Percentiles rank a stretch among this genome's conserved stretches.
Conservation (phyloP, 2,113 vertebrate species). For the Forbesichthys agassizii region DNA sequence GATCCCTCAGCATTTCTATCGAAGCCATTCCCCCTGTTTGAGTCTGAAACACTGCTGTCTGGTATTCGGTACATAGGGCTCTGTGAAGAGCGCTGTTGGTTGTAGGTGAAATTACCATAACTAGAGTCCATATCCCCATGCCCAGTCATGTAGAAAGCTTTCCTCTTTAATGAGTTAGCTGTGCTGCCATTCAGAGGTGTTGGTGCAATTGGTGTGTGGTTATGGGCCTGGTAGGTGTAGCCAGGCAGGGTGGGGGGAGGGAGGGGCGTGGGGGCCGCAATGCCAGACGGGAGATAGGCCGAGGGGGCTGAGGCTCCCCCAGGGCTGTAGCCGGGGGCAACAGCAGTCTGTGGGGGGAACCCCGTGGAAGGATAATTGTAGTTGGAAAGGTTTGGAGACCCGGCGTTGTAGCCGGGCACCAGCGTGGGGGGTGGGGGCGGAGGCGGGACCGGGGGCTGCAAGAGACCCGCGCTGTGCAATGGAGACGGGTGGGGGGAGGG, state of each 20-base stretch:
- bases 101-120: conserved; percentile 96
- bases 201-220: conserved; percentile 89
- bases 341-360: conserved; percentile 92
- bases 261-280: conserved; percentile 93
- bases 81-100: conserved; percentile 96
- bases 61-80: conserved; percentile 97
- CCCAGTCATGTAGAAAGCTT: conserved; percentile 99
- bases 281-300: conserved; percentile 94
- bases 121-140: conserved; percentile 97
- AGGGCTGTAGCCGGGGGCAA: conserved; percentile 92
- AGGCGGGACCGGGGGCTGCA: conserved; percentile 87
- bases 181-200: conserved; percentile 93
- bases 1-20: conserved; percentile 91
- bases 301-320: conserved; percentile 91
- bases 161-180: conserved; percentile 95
- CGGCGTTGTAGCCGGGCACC: conserved; percentile 91
- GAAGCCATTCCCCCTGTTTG: conserved; percentile 92
- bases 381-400: conserved; percentile 91
- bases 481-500: conserved; percentile 95
- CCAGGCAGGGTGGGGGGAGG: conserved; percentile 91
- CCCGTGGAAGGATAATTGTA: conserved; percentile 93
- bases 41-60: conserved; percentile 91
- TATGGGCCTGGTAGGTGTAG: conserved; percentile 95
- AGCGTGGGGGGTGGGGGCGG: conserved; percentile 85
- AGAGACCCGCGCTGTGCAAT: conserved; percentile 91